Base-by-base conservation (phyloP, 2,113 vertebrate genomes). In the Megaptera novaeangliae region DNA sequence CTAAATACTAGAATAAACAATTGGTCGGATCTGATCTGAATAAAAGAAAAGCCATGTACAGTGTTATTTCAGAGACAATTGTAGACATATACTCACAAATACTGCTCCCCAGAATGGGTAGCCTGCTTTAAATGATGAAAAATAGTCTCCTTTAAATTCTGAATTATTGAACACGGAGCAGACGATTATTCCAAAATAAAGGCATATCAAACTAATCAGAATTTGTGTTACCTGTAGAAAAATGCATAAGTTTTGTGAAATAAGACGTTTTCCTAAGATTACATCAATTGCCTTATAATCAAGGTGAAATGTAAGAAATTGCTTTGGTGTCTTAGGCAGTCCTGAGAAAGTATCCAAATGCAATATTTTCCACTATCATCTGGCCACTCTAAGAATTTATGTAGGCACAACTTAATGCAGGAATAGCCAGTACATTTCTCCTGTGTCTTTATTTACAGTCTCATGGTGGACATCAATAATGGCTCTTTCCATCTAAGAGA, bases 21-120 rank as follows among this genome's bases (percentile, higher is more conserved):
- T 14, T 94, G 77, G 36, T 39, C 94, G 80, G 36, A 44, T 46
- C 25, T 68, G 31, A 63, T 55, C 17, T 44, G 10, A 15, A 15
- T 36, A 88, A 85, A 77, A 96, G 23, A 96, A 93, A 94, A 68
- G 6, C 78, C 77, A 27, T n/a, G 2, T 29, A 36, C 46, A 86
- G 29, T 39, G 12, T 83, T 83, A 92, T 68, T 95, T 97, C 74
- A 80, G 46, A 95, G 93, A 83, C 31, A 52, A 31, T 27, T 41
- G 2, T 72, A 74, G 57, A 61, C 27, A 25, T 75, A 82, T 96
- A 98, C 98, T 98, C 84, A 98, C 98, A 93, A 97, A 49, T 36
- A 71, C 4, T 36, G 97, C 64, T 95, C 98, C 97, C 98, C 98
- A 98, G 44, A 98, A 96, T 59, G 97, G 93, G 31, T 92, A 98